Percentiles rank a stretch among this genome's conserved stretches.
Evolutionary conservation across 2,888 invertebrate species (phyloP).

Genomic region (Sussaba pulchella): DNA sequence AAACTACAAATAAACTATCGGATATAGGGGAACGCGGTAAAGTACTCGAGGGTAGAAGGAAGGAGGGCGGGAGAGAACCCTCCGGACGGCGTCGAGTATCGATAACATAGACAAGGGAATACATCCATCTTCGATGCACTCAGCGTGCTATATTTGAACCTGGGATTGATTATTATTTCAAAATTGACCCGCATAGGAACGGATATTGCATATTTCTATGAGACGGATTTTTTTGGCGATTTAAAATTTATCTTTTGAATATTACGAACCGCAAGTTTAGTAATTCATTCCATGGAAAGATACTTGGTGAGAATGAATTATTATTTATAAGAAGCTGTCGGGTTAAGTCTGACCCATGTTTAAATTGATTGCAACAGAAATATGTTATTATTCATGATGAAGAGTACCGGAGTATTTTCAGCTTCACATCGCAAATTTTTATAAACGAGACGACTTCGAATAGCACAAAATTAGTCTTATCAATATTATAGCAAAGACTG

Average conservation of each 20-base stretch:
- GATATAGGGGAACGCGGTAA: slow-evolving; percentile 38
- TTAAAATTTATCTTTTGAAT: no score
- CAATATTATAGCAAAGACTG: not conserved
- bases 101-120: slow-evolving; percentile 33
- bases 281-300: no score
- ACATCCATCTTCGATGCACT: slow-evolving; percentile 21
- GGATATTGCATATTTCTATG: no score
- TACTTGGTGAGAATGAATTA: no score
- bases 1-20: slow-evolving; percentile 59
- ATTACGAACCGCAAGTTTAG: no score
- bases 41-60: slow-evolving; percentile 25
- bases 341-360: not conserved
- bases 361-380: not conserved
- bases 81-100: slow-evolving; percentile 34
- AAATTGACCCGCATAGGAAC: no score
- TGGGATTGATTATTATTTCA: not conserved
- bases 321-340: no score
- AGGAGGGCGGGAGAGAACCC: slow-evolving; percentile 33
- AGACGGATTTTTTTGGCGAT: no score
- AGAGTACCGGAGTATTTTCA: not conserved
- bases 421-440: not conserved
- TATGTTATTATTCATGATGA: not conserved
- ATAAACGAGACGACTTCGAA: not conserved
- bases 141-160: not conserved
- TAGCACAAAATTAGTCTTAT: not conserved